Percentiles rank a stretch among this genome's conserved stretches.
Evolutionary conservation across 2,797 vertebrate species (phyloP).

Genomic region (Danio kyathit): DNA sequence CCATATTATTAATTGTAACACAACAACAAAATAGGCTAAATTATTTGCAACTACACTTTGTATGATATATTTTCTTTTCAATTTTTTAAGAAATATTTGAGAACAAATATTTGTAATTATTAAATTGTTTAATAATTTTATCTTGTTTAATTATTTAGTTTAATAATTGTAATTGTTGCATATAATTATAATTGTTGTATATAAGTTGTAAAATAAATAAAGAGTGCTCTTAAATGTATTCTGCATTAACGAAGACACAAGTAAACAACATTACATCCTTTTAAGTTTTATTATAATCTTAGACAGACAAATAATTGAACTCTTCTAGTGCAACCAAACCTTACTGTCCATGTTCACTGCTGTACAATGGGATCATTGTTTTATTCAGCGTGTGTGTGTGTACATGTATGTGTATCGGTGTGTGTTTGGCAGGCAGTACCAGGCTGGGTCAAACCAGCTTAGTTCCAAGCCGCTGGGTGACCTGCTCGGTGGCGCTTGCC

Average conservation of each 20-base stretch:
- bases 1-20: constrained; percentile 5
- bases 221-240: too few relatives aligned
- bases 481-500: constrained; percentile 70
- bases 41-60: too few relatives aligned
- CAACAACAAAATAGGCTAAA: neutral
- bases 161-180: too few relatives aligned
- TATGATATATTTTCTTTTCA: too few relatives aligned
- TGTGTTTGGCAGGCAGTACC: constrained; percentile 75
- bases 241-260: neutral
- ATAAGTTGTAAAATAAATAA: too few relatives aligned
- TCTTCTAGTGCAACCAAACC: neutral
- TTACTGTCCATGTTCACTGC: neutral
- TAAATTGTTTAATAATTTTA: too few relatives aligned
- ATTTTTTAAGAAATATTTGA: too few relatives aligned
- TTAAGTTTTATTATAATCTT: neutral
- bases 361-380: constrained; percentile 67
- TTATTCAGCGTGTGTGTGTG: constrained; percentile 59
- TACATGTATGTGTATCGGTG: constrained; percentile 57
- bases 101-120: too few relatives aligned
- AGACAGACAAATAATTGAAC: neutral
- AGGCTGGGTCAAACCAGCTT: constrained; percentile 83
- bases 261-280: neutral
- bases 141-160: too few relatives aligned
- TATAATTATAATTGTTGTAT: too few relatives aligned
- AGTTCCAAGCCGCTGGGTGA: constrained; percentile 82